Evolutionary conservation across 2,888 invertebrate species (phyloP), one percentile per base, ranked within the genome.

Genomic region (Asteroscopus sphinx): DNA sequence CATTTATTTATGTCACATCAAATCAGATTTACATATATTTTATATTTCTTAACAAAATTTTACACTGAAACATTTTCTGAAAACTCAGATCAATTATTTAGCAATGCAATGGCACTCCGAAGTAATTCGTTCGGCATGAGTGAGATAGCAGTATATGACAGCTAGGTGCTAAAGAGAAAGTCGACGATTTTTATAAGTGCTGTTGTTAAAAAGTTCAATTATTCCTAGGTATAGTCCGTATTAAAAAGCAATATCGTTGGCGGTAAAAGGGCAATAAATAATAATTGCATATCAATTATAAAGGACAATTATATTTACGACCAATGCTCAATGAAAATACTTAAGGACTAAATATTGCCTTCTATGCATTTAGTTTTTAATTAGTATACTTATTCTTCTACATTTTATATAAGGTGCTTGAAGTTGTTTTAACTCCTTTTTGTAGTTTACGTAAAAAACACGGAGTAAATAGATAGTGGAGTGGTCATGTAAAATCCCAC

Each of bases 311-410:
- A 4, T 28, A 8, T 3, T 46, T 32, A 52, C 28, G 11, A 53
- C 13, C 41, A 30, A 37, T 46, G 56, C 57, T 61, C 55, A 56
- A 56, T 48, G 17, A 60, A 21, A 46, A 48, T 68, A 68, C 37
- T 49, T 68, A 61, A 47, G 51, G 21, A 66, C 62, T 40, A 47
- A 55, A 53, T 40, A 75, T 65, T 75, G 71, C 66, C 75, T 61
- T 62, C 7, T 55, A 62, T 65, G 75, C 75, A 75, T 76, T 76
- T 75, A 75, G n/a, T 75, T 71, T 62, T 68, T 59, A 47, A 35
- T 41, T 68, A 55, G 28, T 53, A 12, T 48, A 52, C 16, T 16
- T 55, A 17, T 36, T 47, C 46, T 55, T 26, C 37, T 55, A 16
- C 35, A 30, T 36, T 42, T 36, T 39, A 1, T 44, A 8, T 48